Conservation (phyloP, 2,113 vertebrate species). For the Myanophis thanlyinensis region DNA sequence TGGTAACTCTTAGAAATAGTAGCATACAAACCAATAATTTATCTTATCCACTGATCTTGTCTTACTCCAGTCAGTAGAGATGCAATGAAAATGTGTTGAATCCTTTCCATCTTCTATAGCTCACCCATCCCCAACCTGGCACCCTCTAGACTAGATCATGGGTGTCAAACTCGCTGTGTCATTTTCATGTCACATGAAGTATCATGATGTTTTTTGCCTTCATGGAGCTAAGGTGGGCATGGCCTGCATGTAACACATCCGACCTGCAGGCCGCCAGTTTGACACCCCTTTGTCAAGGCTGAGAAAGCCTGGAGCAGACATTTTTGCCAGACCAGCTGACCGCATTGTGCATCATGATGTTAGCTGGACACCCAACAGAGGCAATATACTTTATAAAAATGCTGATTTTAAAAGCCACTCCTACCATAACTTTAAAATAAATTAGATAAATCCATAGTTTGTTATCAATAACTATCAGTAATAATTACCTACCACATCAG, state of each 20-base stretch:
- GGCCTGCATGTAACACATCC: too few species aligned
- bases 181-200: too few species aligned
- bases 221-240: too few species aligned
- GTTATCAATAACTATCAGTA: not conserved
- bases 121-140: not conserved
- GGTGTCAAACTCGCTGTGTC: too few species aligned
- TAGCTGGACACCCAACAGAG: not conserved
- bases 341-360: not conserved
- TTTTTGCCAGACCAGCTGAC: not conserved
- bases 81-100: not conserved
- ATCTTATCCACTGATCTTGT: not conserved
- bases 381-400: not conserved
- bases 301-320: not conserved
- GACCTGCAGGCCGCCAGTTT: too few species aligned
- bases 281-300: not conserved
- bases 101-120: not conserved
- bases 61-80: not conserved
- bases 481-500: not conserved
- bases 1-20: constrained; percentile 43
- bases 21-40: not conserved
- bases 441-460: not conserved
- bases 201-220: too few species aligned
- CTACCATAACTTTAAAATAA: not conserved
- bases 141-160: not conserved
- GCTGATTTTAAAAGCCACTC: not conserved